Base-by-base conservation (phyloP, 2,888 invertebrate genomes). In the Acanthosepion lycidas region DNA sequence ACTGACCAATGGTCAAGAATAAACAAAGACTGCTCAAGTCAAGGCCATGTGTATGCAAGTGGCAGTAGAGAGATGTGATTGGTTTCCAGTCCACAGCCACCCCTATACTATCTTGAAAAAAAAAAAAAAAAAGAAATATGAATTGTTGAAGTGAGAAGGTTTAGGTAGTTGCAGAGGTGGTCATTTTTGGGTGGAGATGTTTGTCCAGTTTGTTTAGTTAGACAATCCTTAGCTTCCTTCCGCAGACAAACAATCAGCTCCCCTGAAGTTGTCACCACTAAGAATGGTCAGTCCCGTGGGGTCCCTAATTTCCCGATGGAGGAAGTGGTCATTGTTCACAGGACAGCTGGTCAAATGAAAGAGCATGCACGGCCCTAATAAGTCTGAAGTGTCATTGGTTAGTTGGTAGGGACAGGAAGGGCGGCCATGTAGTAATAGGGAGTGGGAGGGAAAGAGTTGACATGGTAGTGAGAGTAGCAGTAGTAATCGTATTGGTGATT, bases 291-390 rank as follows among this genome's bases (percentile, higher is more conserved):
- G 53, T 93, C 51, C 93, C 93, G 53, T 53, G 93, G 53, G 93
- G 93, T 48, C 49, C 93, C 93, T 53, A 93, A 93, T 93, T 93
- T 93, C 93, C 93, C 93, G 93, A 93, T 12, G 53, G 93, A 93
- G 93, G 93, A 93, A 93, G 93, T 93, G 93, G 49, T 53, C 93
- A 93, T 93, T 93, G 93, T 93, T 53, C 93, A 93, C 28, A n/a
- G 93, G 93, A 93, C 93, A 93, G 93, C 93, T 93, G 93, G 93
- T 93, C 93, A 93, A 93, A 93, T 33, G 93, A 93, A 93, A 93
- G 48, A 93, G 49, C 93, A 93, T 93, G 93, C 93, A 48, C 93
- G 53, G 93, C 93, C 53, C 51, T 93, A 93, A 93, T 93, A 53
- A 53, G 48, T 49, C 53, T 51, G 93, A 93, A 78, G 78, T 93